Conservation (phyloP, 2,113 vertebrate species). For the Notothenia rossii region DNA sequence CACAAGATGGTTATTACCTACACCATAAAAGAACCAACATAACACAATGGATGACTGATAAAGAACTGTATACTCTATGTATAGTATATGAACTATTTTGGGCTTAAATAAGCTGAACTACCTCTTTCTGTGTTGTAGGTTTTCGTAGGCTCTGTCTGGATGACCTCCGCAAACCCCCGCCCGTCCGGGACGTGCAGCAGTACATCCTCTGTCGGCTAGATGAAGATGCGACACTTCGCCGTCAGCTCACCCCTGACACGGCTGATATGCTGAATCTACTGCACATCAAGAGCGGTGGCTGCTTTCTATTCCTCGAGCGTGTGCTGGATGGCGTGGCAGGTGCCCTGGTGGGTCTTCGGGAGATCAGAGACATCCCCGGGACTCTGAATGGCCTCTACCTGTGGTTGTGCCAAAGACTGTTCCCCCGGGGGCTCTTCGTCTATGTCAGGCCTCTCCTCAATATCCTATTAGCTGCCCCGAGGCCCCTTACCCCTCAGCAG, state of each 20-base stretch:
- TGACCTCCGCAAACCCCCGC: constrained; percentile 83
- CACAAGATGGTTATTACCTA: not conserved
- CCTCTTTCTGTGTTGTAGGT: constrained; percentile 69
- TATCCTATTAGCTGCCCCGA: constrained; percentile 79
- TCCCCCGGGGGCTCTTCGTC: constrained; percentile 81
- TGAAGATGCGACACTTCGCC: constrained; percentile 79
- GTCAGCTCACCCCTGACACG: constrained; percentile 85
- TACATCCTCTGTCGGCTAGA: constrained; percentile 88
- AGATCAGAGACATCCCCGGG: constrained; percentile 88
- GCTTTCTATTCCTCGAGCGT: constrained; percentile 87
- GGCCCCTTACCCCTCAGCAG: constrained; percentile 74
- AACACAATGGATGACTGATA: not conserved
- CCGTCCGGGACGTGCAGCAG: constrained; percentile 85
- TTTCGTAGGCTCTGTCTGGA: constrained; percentile 85
- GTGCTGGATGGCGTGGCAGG: constrained; percentile 85
- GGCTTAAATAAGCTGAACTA: not conserved
- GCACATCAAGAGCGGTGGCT: constrained; percentile 89
- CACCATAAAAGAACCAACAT: not conserved
- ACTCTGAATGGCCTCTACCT: constrained; percentile 88
- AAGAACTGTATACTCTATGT: not conserved
- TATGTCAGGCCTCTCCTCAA: constrained; percentile 82
- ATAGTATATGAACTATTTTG: not conserved
- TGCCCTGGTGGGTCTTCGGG: constrained; percentile 80
- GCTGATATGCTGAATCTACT: constrained; percentile 88
- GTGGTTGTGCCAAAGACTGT: constrained; percentile 88